Base-by-base conservation (phyloP, 2,113 vertebrate genomes). In the Athene cunicularia region DNA sequence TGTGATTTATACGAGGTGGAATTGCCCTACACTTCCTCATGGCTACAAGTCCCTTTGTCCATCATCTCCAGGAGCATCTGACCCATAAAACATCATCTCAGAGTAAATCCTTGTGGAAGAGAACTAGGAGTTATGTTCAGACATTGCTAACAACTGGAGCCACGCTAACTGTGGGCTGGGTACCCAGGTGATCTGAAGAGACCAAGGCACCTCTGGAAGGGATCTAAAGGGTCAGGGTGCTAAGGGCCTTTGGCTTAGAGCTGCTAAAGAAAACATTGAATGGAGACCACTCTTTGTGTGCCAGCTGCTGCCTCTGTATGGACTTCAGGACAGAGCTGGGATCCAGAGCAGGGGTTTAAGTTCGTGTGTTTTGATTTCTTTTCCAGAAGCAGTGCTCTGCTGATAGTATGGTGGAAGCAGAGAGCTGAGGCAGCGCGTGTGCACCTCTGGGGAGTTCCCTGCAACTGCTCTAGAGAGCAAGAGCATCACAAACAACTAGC, bases 1-100 rank as follows among this genome's bases (percentile, higher is more conserved):
- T 45, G 39, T 0, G 5, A 4, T 47, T 89, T 30, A 3, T 4
- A 4, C 6, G 5, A 6, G 18, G 11, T 26, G 35, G 49, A 62
- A 15, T 30, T 33, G 4, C 49, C 52, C 52, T 83, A 1, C 2
- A 8, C 1, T n/a, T 52, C 67, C 56, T 77, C 6, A 2, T 8
- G 20, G 52, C 37, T 91, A 30, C 14, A 80, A 52, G 6, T 60
- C 35, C 19, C 8, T 83, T 32, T 70, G 43, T 35, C 84, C 33
- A 7, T 47, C 56, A 8, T 14, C 13, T 79, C 5, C 81, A 64
- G 45, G 24, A 91, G 28, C 45, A 81, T 45, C 55, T 77, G 41
- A 43, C 12, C 45, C 41, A 43, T 26, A 49, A 43, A 63, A 7
- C 32, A 30, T 20, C 83, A 84, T n/a, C 37, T 45, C 28, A 43